Evolutionary conservation across 2,797 vertebrate genomes (phyloP).

Genomic region (Xiphorhynchus erythropygius): DNA sequence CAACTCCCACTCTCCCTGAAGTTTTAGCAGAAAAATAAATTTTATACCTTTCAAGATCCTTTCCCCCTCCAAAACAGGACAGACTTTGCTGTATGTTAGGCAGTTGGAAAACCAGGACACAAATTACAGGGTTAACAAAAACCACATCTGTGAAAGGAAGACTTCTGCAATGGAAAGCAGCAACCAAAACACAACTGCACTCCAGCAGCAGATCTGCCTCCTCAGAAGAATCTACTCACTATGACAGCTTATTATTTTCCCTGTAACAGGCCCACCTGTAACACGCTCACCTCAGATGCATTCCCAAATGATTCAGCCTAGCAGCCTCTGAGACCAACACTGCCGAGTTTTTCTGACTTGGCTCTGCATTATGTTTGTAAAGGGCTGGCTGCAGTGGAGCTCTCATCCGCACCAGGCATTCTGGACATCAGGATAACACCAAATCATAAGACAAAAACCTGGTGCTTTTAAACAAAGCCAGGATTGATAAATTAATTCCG

Average conservation of each 20-base stretch:
- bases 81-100: background rate
- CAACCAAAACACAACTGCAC: background rate
- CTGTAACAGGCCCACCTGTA: background rate
- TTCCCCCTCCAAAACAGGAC: background rate
- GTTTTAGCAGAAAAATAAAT: background rate
- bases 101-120: background rate
- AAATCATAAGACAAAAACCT: background rate
- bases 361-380: background rate
- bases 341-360: background rate
- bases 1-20: background rate
- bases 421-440: background rate
- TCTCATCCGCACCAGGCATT: fast-evolving
- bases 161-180: background rate
- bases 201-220: background rate
- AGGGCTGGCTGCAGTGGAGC: background rate
- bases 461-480: background rate
- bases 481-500: background rate
- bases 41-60: background rate
- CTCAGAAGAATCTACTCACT: background rate
- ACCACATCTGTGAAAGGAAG: background rate
- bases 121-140: background rate
- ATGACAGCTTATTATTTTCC: background rate
- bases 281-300: background rate
- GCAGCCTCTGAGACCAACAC: background rate
- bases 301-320: background rate